phyloP scores from a whole-genome alignment of 2,888 invertebrate species.

The Steinernema carpocapsae region DNA sequence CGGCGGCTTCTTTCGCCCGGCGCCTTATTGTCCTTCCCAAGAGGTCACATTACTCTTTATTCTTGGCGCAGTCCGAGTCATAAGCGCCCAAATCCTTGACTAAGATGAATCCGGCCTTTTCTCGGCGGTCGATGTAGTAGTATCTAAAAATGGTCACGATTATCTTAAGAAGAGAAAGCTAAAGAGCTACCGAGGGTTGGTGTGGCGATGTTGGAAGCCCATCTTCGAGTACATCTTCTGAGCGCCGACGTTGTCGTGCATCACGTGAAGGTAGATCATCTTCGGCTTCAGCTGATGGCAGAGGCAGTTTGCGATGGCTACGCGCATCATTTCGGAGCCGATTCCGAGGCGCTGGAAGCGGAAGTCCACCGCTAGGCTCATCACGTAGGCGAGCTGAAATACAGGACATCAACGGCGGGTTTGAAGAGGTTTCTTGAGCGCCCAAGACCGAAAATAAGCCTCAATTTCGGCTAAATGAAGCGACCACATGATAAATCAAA shows the following conservation, averaged over 20 bases:
- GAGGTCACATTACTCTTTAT: neutral
- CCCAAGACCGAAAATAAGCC: too few species aligned
- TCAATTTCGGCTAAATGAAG: too few species aligned
- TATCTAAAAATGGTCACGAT: neutral
- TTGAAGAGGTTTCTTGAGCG: neutral
- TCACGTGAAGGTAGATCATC: neutral
- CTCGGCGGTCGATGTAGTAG: slow-evolving; percentile 7
- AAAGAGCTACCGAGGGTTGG: neutral
- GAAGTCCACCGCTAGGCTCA: neutral
- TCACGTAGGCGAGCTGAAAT: neutral
- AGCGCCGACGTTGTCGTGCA: neutral
- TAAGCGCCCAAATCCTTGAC: neutral
- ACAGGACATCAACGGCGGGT: too few species aligned
- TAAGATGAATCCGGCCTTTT: slow-evolving; percentile 2
- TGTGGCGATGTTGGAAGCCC: neutral
- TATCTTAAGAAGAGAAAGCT: neutral
- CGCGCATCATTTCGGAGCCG: neutral
- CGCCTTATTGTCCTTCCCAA: neutral
- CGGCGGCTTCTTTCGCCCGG: too few species aligned
- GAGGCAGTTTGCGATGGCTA: neutral
- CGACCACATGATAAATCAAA: too few species aligned
- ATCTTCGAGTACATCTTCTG: neutral
- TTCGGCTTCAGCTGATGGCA: neutral
- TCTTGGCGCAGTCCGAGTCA: neutral
- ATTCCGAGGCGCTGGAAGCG: neutral